These are phyloP conservation scores for Papilio aristodemus DNA, from an alignment of 1,140 invertebrate genomes.

Conservation along the genomic window DNA sequence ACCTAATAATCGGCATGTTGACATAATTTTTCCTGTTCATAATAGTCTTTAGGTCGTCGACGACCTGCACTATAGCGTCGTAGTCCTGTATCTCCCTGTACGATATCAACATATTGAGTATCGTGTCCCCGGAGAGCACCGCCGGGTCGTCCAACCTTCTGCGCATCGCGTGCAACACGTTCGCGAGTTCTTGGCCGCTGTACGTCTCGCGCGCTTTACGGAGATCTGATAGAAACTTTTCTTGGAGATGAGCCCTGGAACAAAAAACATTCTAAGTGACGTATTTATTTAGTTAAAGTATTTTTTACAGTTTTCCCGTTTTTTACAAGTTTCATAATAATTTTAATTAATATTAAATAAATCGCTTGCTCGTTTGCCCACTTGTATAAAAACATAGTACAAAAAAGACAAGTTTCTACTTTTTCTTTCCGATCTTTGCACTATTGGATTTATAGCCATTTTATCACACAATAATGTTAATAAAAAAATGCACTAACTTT, in stretches of 20 bases:
- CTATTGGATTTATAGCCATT: not conserved
- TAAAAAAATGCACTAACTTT: conserved; percentile 71
- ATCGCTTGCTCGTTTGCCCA: too few relatives aligned
- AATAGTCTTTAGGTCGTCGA: conserved; percentile 96
- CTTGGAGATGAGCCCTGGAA: conserved; percentile 96
- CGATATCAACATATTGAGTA: conserved; percentile 95
- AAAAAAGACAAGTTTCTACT: too few relatives aligned
- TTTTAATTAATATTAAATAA: too few relatives aligned
- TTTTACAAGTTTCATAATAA: too few relatives aligned
- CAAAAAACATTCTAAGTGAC: not conserved
- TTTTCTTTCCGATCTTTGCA: too few relatives aligned
- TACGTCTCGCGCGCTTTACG: conserved; percentile 94
- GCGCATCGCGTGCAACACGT: conserved; percentile 93
- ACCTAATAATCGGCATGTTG: conserved; percentile 93
- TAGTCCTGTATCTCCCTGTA: conserved; percentile 98
- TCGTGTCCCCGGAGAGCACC: conserved; percentile 96
- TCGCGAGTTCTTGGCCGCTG: conserved; percentile 92
- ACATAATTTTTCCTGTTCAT: conserved; percentile 95
- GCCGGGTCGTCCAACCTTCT: conserved; percentile 97
- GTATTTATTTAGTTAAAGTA: not conserved
- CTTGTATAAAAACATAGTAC: too few relatives aligned
- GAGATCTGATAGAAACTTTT: conserved; percentile 97
- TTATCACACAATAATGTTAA: too few relatives aligned
- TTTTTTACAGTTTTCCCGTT: too few relatives aligned
- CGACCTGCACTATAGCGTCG: conserved; percentile 98